Base-by-base conservation (phyloP, 2,888 invertebrate genomes). In the Chrysotoxum bicinctum region DNA sequence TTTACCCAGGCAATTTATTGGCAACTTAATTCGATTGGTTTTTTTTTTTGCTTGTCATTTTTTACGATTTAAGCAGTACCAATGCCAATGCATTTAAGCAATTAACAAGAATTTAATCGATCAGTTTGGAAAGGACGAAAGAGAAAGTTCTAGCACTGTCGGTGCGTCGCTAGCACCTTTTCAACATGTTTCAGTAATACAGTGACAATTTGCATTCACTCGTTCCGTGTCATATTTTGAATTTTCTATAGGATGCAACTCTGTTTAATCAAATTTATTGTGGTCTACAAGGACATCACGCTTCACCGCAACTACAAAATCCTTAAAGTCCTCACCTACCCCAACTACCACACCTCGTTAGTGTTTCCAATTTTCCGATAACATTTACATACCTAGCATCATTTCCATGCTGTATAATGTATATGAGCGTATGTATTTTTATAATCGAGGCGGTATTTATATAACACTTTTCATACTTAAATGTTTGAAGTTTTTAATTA, bases 81-180 rank as follows among this genome's bases (percentile, higher is more conserved):
- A 43, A 37, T 52, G 77, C 52, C 58, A 16, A 35, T 32, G 72
- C 60, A 82, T 77, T 62, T 68, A 82, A 73, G 60, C 62, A 82
- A 82, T 82, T 82, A 77, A 77, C 72, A 60, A 52, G 60, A 68
- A 82, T 82, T 77, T 73, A 68, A 77, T 73, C 45, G 60, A 54
- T 60, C 40, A 32, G 56, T 9, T 5, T 1, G 3, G 21, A 21
- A 12, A 26, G 26, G 30, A 40, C 10, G 43, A 54, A 37, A 21
- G 7, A 8, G 23, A 26, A 3, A 19, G 19, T 2, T 14, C 12
- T 26, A 14, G 2, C 9, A 2, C 16, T 19, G 6, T n/a, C n/a
- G 7, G 7, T 7, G 7, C 7, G 30, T 9, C 35, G 14, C 10
- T 7, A 43, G 1, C 43, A 9, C 19, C 16, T 43, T 45, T 10